Conservation (phyloP, 2,797 vertebrate genomes). For the Pipistrellus pygmaeus region DNA sequence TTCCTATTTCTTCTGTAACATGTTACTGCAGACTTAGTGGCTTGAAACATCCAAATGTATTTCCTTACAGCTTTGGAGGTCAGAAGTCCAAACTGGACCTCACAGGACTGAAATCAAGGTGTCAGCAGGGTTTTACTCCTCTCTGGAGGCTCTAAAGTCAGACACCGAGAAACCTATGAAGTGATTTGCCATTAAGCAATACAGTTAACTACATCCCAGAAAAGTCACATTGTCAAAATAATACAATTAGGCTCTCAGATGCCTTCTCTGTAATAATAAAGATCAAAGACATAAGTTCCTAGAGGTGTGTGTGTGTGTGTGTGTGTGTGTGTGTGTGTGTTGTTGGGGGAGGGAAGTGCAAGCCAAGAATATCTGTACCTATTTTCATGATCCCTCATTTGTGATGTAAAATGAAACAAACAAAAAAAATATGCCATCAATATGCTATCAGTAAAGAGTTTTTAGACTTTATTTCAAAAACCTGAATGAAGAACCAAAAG, state of each 20-base stretch:
- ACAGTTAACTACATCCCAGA: background rate
- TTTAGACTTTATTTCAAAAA: background rate
- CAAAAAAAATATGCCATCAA: background rate
- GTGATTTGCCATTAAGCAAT: background rate
- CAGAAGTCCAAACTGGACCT: background rate
- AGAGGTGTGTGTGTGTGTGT: background rate
- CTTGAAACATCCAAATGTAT: background rate
- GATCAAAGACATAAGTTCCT: background rate
- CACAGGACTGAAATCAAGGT: background rate
- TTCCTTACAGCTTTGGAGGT: background rate
- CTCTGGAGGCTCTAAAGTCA: background rate
- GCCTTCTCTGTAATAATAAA: background rate
- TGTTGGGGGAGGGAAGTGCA: background rate
- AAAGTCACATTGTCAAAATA: background rate
- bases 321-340: too few relatives aligned
- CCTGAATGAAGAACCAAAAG: background rate
- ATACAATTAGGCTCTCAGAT: background rate
- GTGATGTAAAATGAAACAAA: background rate
- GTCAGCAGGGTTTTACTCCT: background rate
- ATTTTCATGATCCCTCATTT: background rate
- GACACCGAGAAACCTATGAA: background rate
- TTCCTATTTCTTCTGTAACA: background rate
- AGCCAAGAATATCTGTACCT: background rate
- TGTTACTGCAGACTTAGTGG: background rate
- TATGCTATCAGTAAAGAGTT: background rate